Conservation (phyloP, 2,113 vertebrate species). For the Emberiza fucata region DNA sequence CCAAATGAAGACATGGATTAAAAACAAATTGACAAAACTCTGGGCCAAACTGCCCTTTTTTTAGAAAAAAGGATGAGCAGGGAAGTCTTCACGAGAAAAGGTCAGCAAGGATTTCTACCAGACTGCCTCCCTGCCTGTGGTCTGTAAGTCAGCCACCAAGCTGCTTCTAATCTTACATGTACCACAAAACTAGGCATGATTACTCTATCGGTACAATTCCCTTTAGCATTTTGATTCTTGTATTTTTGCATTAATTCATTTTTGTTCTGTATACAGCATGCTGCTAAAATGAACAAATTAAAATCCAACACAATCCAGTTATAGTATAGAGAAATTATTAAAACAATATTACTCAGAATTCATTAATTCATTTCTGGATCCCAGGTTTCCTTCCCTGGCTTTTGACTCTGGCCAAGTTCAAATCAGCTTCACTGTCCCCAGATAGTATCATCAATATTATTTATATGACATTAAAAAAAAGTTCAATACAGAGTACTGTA, state of each 20-base stretch:
- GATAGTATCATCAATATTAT: neutral
- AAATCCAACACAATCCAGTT: neutral
- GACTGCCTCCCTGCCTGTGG: neutral
- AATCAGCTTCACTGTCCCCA: neutral
- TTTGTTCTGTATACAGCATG: neutral
- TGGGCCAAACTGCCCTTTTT: neutral
- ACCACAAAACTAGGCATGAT: neutral
- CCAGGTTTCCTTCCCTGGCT: neutral
- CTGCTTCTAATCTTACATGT: neutral
- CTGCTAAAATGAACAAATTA: slow-evolving; percentile 1
- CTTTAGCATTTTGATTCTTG: neutral
- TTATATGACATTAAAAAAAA: neutral
- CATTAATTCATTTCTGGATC: neutral
- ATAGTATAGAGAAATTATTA: neutral
- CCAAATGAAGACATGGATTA: neutral
- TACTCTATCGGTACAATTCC: neutral
- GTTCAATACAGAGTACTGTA: neutral
- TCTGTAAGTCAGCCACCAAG: neutral
- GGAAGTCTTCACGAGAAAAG: neutral
- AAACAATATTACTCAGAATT: neutral
- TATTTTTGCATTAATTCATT: neutral
- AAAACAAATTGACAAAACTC: neutral
- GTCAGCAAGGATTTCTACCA: neutral
- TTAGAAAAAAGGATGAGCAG: neutral
- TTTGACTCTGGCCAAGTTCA: neutral